Evolutionary conservation across 2,888 invertebrate genomes (phyloP).

Genomic region (Petrolisthes manimaculis): DNA sequence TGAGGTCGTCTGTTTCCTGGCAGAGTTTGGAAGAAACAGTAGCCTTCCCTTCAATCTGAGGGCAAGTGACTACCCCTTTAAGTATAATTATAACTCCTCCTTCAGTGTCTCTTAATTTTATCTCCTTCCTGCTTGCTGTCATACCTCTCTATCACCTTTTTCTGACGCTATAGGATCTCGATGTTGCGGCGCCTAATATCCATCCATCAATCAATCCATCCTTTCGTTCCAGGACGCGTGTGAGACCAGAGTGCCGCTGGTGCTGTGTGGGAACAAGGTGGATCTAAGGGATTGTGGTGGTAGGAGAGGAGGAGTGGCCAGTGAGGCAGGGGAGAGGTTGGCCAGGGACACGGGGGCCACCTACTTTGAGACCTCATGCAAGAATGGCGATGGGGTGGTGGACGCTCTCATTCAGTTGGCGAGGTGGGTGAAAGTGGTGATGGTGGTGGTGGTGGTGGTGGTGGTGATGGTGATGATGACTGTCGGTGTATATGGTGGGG

Average conservation of each 20-base stretch:
- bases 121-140: too few species aligned
- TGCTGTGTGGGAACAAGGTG: slow-evolving; percentile 75
- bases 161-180: too few species aligned
- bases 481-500: not conserved
- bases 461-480: not conserved
- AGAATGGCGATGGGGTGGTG: slow-evolving; percentile 70
- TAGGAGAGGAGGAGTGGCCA: slow-evolving; percentile 69
- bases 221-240: slow-evolving; percentile 72
- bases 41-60: too few species aligned
- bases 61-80: too few species aligned
- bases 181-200: too few species aligned
- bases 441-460: not conserved
- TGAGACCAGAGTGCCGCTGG: slow-evolving; percentile 73
- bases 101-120: too few species aligned
- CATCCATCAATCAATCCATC: too few species aligned
- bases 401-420: slow-evolving; percentile 70
- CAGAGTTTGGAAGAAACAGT: too few species aligned
- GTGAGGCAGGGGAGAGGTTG: slow-evolving; percentile 71
- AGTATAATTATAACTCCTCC: too few species aligned
- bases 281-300: slow-evolving; percentile 71
- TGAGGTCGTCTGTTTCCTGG: too few species aligned
- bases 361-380: slow-evolving; percentile 71
- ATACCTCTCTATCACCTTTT: too few species aligned
- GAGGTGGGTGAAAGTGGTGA: slow-evolving; percentile 68
- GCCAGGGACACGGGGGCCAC: slow-evolving; percentile 70